Evolutionary conservation across 2,888 invertebrate genomes (phyloP), one percentile per base, ranked within the genome.

Genomic region (Drosophila birchii): DNA sequence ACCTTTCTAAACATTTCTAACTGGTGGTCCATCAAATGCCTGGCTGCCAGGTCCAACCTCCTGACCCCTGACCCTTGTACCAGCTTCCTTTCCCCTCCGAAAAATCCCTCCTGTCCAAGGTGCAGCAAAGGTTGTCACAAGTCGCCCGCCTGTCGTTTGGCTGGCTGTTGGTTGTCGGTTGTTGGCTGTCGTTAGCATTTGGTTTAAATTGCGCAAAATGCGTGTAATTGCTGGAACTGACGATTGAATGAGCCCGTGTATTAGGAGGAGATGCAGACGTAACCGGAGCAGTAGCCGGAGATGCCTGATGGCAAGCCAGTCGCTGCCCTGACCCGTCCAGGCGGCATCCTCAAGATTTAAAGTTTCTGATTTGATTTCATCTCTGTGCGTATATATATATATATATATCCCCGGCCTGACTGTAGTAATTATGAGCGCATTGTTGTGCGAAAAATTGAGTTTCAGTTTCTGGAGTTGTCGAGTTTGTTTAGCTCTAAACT

Each of bases 141-240:
- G 77, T 72, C 69, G 69, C 76, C 67, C 57, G 82, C 49, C 78
- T 81, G 78, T 81, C 58, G 78, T 61, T 76, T 78, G 83, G 83
- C 66, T 51, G 81, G 53, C 78, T 75, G 79, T 70, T 44, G 81
- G 47, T 73, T 79, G 83, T 79, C 80, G 85, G 85, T 85, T 83
- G 85, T 88, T 77, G 79, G 69, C 88, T 87, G 86, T 87, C 86
- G 88, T 88, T 87, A 88, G 86, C 88, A 87, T 86, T 87, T 87
- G 87, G 88, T 76, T 88, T 87, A 87, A 87, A 87, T 87, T 87
- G 87, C 83, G 85, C 84, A 87, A 87, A 87, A 88, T 87, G 87
- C 87, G 87, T 88, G 87, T 87, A 87, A 87, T 87, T 87, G 87
- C 87, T 86, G 84, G 85, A 86, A 88, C 88, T 86, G 88, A 87